Evolutionary conservation across 1,140 invertebrate genomes (phyloP), one percentile per base, ranked within the genome.

Genomic region (Macrobrachium nipponense): DNA sequence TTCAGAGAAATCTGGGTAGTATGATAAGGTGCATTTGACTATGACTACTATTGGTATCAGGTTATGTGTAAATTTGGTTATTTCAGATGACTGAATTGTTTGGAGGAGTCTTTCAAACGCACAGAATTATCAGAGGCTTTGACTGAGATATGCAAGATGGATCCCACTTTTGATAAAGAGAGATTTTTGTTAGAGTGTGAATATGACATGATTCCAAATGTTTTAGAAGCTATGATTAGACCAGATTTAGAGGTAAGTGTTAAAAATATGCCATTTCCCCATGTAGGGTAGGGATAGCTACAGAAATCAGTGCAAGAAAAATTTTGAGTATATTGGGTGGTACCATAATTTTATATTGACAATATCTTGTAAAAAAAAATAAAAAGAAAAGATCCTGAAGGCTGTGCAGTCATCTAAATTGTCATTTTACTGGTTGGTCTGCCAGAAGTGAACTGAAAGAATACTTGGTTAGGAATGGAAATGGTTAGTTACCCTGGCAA

Each of bases 121-220:
- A 99, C 98, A 0, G 98, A 99, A 92, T 93, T 99, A 10, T 99
- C 98, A 0, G 97, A 99, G 92, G 98, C 98, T 0, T 92, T 99
- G 60, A 99, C 98, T 10, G 98, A 99, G 93, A 98, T 99, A 79
- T 97, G 97, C 91, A 99, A 98, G 93, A 94, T 99, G 86, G 99
- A 99, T 92, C 97, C 98, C 0, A 95, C 91, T 88, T 99, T 99
- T 91, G 96, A 98, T 88, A 96, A 97, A 90, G 92, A 93, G 76
- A 91, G 95, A 89, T 99, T 99, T 92, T 91, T 99, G 43, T 94
- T 94, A 90, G 96, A 98, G 89, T 99, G 98, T 91, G 97, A 99
- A 92, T 95, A 94, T 78, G 98, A 99, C 90, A 98, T 99, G 89
- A 99, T 99, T 91, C 99, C 99, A 68, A 99, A 99, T 92, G 95